Evolutionary conservation across 2,888 invertebrate species (phyloP), one percentile per base, ranked within the genome.

Genomic region (Allophyes oxyacanthae): DNA sequence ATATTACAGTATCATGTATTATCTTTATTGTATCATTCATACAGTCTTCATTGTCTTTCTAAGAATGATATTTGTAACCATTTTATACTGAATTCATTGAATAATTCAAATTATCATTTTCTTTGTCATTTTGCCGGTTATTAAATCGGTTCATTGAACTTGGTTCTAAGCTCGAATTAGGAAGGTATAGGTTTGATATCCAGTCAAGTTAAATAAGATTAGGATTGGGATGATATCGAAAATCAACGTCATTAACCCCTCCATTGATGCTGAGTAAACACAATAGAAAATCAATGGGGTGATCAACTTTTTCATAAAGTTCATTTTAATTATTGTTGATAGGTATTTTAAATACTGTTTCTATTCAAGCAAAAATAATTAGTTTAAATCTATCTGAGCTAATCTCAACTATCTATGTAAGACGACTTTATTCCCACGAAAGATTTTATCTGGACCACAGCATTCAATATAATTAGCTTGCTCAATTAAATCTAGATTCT

Each of bases 391-490:
- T n/a, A 59, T 64, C 56, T 53, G 10, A 7, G 32, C 34, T 64
- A 48, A 75, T 73, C 75, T 55, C 32, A 60, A 57, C 20, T 34
- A 72, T 69, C 69, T 65, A 59, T 69, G 72, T 68, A 56, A 64
- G 62, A 67, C 75, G 73, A 73, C 71, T 79, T 77, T 57, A 77
- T 85, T 86, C 82, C 78, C 84, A 84, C 78, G 81, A 74, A 65
- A 72, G 72, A 75, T 74, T 54, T 73, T 79, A 86, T 83, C 83
- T 72, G 28, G 53, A 64, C 65, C 63, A 78, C 77, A 81, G 67
- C 74, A 80, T 77, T 79, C 81, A 78, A 83, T 85, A 84, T 87
- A 88, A 87, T 89, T 87, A 87, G 87, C 83, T 83, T 79, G 82
- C 82, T 78, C 83, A 85, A 87, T 87, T 86, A 84, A 86, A 83